Conservation (phyloP, 2,113 vertebrate species). For the Hippoglossus stenolepis region DNA sequence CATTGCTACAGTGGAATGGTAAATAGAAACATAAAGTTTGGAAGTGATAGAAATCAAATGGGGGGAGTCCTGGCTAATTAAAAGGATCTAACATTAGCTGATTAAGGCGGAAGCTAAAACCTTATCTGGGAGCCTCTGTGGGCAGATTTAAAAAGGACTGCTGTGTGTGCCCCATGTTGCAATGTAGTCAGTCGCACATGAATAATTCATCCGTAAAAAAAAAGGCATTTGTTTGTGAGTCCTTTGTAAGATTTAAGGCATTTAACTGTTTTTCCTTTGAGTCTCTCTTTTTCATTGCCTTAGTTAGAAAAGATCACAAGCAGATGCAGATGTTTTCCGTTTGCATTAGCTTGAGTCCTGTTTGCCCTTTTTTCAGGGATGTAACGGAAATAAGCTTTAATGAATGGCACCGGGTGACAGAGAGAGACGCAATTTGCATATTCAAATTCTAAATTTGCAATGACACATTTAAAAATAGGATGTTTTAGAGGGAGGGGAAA, state of each 20-base stretch:
- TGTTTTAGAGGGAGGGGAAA: constrained; percentile 7
- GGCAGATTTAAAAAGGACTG: constrained; percentile 7
- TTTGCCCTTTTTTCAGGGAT: constrained; percentile 28
- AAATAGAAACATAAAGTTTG: constrained; percentile 65
- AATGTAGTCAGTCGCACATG: constrained; percentile 56
- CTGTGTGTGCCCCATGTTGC: constrained; percentile 43
- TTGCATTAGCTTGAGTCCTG: constrained; percentile 20
- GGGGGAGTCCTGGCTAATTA: constrained; percentile 59
- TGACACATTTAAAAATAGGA: constrained; percentile 39
- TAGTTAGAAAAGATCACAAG: constrained; percentile 51
- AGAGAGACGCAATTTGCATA: constrained; percentile 41
- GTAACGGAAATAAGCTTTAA: constrained; percentile 45
- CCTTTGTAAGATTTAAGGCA: constrained; percentile 48
- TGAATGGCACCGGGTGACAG: constrained; percentile 22
- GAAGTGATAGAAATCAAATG: constrained; percentile 71
- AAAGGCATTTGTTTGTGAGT: constrained; percentile 57
- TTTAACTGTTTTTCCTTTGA: constrained; percentile 32
- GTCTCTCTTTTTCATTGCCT: not conserved
- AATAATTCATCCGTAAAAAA: constrained; percentile 67
- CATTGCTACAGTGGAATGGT: constrained; percentile 52
- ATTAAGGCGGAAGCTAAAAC: constrained; percentile 54
- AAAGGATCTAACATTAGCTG: constrained; percentile 67
- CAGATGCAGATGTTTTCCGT: constrained; percentile 55
- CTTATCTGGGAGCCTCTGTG: constrained; percentile 52
- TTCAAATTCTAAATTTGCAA: constrained; percentile 20